Base-by-base conservation (phyloP, 2,113 vertebrate genomes). In the Nymphicus hollandicus region DNA sequence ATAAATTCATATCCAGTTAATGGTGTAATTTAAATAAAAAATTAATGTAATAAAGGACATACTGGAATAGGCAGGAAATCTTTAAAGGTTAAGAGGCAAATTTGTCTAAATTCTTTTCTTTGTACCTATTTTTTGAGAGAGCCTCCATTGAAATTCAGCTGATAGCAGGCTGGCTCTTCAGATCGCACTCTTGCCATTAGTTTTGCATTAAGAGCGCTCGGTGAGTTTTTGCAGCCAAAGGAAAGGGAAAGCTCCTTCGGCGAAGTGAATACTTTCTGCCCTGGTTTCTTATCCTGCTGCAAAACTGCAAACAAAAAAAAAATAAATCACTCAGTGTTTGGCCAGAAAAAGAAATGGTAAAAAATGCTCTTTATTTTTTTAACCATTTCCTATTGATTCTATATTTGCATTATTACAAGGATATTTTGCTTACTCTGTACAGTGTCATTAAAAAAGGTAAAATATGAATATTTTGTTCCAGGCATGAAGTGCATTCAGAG, bases 21-120 rank as follows among this genome's bases (percentile, higher is more conserved):
- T 98, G 98, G 98, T 97, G 98, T 98, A 98, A 98, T 99, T 98
- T 98, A 98, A 99, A 99, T 99, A 98, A 99, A 98, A 98, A 98
- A 98, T 98, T 98, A 99, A 98, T 98, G 96, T 81, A 98, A 98
- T 97, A 98, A 98, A 98, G 95, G 98, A 97, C 97, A 97, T 97
- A 97, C 98, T 98, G 98, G 97, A 98, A 97, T 61, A 94, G 96
- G 97, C 97, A 98, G 98, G 97, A 98, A 98, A 98, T 98, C 98
- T 98, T 98, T 98, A 98, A 98, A 98, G 98, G 98, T 98, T 98
- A 98, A 98, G 97, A 98, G 96, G 87, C 94, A 98, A 97, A 98
- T 98, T 98, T 98, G 97, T 98, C 97, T 98, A 97, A 98, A 98
- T 98, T 98, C 96, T 96, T 97, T 97, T 95, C 95, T 96, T 96